Base-by-base conservation (phyloP, 2,113 vertebrate species). In the Rhabdornis inornatus region DNA sequence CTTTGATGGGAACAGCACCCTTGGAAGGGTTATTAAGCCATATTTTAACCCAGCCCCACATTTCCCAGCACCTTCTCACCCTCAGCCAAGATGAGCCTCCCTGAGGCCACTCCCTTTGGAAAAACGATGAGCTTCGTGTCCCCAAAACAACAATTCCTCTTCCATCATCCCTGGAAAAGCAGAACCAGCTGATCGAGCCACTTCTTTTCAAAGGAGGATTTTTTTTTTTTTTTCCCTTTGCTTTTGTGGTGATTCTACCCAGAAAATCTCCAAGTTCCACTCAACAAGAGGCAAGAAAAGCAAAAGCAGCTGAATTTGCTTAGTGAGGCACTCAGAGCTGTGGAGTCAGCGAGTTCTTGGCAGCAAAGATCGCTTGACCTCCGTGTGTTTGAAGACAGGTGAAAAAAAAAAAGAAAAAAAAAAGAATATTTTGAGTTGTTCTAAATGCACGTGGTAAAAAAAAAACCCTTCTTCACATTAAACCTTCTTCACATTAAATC, bases 11-110 rank as follows among this genome's bases (percentile, higher is more conserved):
- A 63, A 16, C 30, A 45, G 17, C 3, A 27, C 13, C 7, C 21
- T 52, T 1, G 0, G 31, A 33, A 59, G 15, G 30, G 24, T 30
- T 57, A 15, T 37, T 56, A n/a, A 6, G 7, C 56, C 69, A 0
- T 13, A 6, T 56, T 89, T 70, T 27, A 63, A 35, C 9, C 57
- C 39, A 11, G 9, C 10, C 7, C 25, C 27, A 12, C 7, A 30
- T 24, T 19, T 57, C 15, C 55, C 25, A 49, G 47, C 56, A 25
- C 35, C 39, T 75, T 35, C 14, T 9, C 63, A 31, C 61, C 40
- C 50, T 35, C 56, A 45, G 19, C 47, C 64, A 20, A 59, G 24
- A 20, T 0, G 0, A 15, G 12, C 20, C 52, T 40, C 44, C 72
- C 50, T 3, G 30, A 35, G 80, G 65, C 33, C 33, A 0, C 21